A percentile compares a stretch with the other conserved stretches of the same genome.
These are phyloP conservation scores for Galbula dea DNA, from an alignment of 2,113 vertebrate genomes.

Conservation along the genomic window DNA sequence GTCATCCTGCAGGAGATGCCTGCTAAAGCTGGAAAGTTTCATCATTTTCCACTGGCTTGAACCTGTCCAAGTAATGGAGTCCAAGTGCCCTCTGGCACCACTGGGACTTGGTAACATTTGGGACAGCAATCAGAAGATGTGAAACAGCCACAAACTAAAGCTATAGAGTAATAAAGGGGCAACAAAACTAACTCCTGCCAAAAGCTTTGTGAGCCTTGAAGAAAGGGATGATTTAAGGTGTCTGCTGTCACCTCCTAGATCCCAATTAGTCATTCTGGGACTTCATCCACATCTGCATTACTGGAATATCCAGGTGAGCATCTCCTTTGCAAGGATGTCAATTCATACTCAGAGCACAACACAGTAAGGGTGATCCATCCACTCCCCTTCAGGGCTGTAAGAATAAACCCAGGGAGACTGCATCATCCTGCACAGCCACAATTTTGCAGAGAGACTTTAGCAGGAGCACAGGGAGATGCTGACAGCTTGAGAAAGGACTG, in stretches of 20 bases:
- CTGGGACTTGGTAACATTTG: neutral
- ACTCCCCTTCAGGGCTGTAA: neutral
- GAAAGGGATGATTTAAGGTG: neutral
- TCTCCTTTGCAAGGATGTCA: neutral
- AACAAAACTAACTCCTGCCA: neutral
- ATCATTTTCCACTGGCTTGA: neutral
- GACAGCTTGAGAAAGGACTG: neutral
- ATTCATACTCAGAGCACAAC: neutral
- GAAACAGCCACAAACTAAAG: neutral
- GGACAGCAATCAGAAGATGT: neutral
- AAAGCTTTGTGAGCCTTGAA: neutral
- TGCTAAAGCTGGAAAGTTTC: neutral
- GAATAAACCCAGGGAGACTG: neutral
- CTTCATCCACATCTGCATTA: neutral
- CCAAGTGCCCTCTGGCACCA: neutral
- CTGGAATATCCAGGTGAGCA: neutral
- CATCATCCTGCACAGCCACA: neutral
- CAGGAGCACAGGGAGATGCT: neutral
- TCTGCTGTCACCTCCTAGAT: neutral
- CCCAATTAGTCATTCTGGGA: neutral
- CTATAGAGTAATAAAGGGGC: neutral
- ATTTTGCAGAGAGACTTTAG: neutral
- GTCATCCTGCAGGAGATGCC: neutral
- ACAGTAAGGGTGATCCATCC: neutral
- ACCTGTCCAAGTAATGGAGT: neutral